These are phyloP conservation scores for Colius striatus DNA, from an alignment of 2,113 vertebrate genomes.

Conservation along the genomic window DNA sequence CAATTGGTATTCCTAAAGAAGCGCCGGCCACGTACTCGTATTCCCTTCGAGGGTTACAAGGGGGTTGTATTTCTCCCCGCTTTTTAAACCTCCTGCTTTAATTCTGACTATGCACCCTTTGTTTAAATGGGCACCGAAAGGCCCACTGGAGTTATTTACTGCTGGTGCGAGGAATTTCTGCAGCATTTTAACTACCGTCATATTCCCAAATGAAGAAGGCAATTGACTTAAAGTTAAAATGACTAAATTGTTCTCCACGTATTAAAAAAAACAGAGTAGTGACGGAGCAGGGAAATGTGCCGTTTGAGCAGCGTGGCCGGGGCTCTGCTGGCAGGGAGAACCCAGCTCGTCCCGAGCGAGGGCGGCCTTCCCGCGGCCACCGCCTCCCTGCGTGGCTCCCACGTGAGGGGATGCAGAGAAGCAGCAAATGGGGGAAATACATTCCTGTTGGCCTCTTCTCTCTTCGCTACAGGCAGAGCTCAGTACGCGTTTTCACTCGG, in stretches of 20 bases:
- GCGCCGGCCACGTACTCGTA: background rate
- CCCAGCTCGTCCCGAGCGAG: background rate
- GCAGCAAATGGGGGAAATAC: background rate
- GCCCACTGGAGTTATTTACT: background rate
- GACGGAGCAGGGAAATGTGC: background rate
- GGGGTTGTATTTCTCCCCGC: background rate
- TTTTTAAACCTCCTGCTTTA: background rate
- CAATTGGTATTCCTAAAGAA: background rate
- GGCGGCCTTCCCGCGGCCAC: background rate
- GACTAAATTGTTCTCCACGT: background rate
- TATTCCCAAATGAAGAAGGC: background rate
- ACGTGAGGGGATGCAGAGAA: background rate
- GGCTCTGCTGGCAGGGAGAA: background rate
- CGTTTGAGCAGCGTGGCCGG: background rate
- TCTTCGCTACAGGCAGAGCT: background rate
- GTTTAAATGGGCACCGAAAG: background rate
- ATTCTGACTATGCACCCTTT: background rate
- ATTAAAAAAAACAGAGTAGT: background rate
- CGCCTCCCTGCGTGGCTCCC: background rate
- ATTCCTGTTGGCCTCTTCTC: background rate
- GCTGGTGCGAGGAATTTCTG: background rate
- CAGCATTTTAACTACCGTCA: background rate
- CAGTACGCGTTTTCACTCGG: background rate
- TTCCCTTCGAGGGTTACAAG: background rate
- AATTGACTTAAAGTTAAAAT: background rate